Base-by-base conservation (phyloP, 2,113 vertebrate genomes). In the Vimba vimba region DNA sequence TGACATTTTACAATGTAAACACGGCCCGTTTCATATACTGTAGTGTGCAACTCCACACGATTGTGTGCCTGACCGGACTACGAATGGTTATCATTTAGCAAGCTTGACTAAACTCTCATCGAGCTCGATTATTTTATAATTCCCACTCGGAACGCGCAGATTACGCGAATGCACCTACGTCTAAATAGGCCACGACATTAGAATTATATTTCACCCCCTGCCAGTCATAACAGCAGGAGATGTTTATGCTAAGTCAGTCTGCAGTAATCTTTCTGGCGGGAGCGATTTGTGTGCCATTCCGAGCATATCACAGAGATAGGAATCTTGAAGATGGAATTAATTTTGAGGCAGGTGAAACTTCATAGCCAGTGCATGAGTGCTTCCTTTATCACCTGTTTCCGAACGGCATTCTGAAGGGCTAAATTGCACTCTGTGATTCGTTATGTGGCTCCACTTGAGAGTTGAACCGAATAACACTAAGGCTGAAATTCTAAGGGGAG, bases 311-410 rank as follows among this genome's bases (percentile, higher is more conserved):
- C 94, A 5, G 92, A 95, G 96, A 97, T 97, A 96, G 95, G 94
- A 95, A 97, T 98, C 97, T 97, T 91, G 92, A 96, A 98, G 96
- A 97, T 96, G 96, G 96, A 98, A 98, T 98, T 97, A 97, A 99
- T 98, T 98, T 98, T 94, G 90, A 92, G 88, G 85, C 94, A 92
- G 94, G 94, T 57, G 95, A 96, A 96, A 96, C 96, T 96, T 97
- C 96, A 96, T 95, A 96, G 96, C 94, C 94, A 94, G 94, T 96
- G 95, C 95, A 95, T 94, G 94, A 96, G 95, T 91, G 95, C 94
- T 92, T 95, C 95, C 95, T 97, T 97, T 97, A 97, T 97, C 96
- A 96, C 96, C 95, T 96, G 95, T 96, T 94, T 96, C 95, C 96
- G 96, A 96, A 95, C 96, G 96, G 95, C 96, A 96, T 96, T 96